These are phyloP conservation scores for Sebastes reedi DNA, from an alignment of 2,797 vertebrate species.

Conservation along the genomic window DNA sequence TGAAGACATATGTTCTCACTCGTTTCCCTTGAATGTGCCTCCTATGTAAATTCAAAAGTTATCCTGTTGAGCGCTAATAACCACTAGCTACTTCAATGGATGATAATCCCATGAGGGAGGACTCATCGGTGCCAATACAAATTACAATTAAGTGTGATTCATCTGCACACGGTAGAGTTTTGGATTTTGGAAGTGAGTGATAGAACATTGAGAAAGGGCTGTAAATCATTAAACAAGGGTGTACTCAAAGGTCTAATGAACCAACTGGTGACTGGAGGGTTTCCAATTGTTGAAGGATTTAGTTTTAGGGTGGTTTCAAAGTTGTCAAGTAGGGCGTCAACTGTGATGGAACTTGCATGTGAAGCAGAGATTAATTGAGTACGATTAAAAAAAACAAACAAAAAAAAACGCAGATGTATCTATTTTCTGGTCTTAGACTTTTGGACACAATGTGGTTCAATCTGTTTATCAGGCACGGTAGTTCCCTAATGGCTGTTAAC, in stretches of 20 bases:
- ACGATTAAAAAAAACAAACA: not conserved
- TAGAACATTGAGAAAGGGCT: not conserved
- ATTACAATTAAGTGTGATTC: not conserved
- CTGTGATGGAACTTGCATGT: not conserved
- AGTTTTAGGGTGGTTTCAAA: not conserved
- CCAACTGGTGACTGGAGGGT: not conserved
- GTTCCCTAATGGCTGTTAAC: not conserved
- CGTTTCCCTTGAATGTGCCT: not conserved
- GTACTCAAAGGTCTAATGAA: not conserved
- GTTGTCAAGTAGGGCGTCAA: not conserved
- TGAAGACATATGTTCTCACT: not conserved
- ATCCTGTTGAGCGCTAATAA: not conserved
- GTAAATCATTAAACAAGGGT: conserved; percentile 16
- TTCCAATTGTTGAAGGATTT: conserved; percentile 7
- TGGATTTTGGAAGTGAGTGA: not conserved
- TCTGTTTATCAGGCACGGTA: not conserved
- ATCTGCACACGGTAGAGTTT: not conserved
- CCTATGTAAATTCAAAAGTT: not conserved
- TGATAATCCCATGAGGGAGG: not conserved
- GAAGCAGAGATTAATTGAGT: not conserved
- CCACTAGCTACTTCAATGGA: not conserved
- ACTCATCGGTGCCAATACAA: not conserved
- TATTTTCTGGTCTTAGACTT: not conserved
- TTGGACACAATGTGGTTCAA: not conserved
- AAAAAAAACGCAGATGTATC: not conserved